Base-by-base conservation (phyloP, 2,888 invertebrate genomes). In the Oscheius sp. region DNA sequence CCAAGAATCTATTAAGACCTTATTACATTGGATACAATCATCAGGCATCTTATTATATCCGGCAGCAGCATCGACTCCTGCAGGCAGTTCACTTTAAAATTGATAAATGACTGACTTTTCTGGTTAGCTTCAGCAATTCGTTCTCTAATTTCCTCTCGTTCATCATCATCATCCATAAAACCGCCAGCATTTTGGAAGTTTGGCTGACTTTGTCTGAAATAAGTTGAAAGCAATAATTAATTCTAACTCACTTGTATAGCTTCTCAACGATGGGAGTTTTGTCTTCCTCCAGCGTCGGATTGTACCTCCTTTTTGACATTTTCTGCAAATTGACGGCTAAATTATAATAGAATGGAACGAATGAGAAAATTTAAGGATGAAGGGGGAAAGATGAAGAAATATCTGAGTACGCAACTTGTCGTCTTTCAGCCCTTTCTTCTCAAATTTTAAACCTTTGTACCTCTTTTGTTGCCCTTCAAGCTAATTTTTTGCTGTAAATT, bases 101-200 rank as follows among this genome's bases (percentile, higher is more conserved):
- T 48, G 20, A 6, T 31, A 25, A 33, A 58, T 46, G 55, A 69
- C 65, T 39, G 20, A 84, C 84, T 75, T 74, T 80, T 79, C 69
- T 84, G 82, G 20, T 70, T 65, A 17, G 69, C 68, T 39, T 83
- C 81, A 2, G 80, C 69, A 48, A 82, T 75, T 53, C 71, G 65
- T 52, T 84, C 81, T 17, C 84, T 64, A 31, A 69, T 70, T 61
- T 84, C 85, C 45, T 79, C 79, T 10, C 72, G 70, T 63, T 77
- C 81, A 64, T 85, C 84, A 57, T 84, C 83, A 55, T 81, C 83
- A 8, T 70, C 81, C 23, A 76, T 75, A 55, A 85, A 85, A 12
- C 85, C 85, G 25, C 85, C 85, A 23, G 82, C 79, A 12, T 71
- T 37, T 27, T 69, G 70, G 46, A 81, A 82, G 8, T 73, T 74